Evolutionary conservation across 2,888 invertebrate genomes (phyloP).

Genomic region (Acrocyrtus sp.): DNA sequence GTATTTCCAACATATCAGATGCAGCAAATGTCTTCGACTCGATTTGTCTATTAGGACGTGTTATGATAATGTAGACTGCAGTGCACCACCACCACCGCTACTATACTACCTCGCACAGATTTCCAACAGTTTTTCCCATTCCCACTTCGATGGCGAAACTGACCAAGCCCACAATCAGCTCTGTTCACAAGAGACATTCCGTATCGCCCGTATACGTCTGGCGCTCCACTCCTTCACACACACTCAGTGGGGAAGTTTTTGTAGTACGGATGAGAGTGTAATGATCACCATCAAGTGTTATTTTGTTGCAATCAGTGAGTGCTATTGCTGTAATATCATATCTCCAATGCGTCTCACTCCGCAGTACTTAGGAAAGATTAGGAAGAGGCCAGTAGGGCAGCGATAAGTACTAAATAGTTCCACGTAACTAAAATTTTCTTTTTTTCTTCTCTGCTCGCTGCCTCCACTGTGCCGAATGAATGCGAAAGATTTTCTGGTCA

Average conservation of each 20-base stretch:
- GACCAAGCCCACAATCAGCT: no score
- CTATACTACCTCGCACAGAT: no score
- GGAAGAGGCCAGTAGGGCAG: slow-evolving; percentile 30
- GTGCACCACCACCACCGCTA: no score
- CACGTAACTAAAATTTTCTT: slow-evolving; percentile 24
- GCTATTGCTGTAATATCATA: slow-evolving; percentile 19
- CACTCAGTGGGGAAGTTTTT: no score
- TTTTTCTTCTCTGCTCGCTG: no score
- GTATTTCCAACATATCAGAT: no score
- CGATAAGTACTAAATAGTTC: slow-evolving; percentile 36
- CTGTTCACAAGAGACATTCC: no score
- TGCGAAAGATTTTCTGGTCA: slow-evolving; percentile 31
- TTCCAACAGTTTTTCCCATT: not conserved
- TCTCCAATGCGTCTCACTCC: slow-evolving; percentile 20
- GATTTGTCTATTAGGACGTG: slow-evolving; percentile 11
- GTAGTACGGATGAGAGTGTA: no score
- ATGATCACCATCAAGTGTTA: slow-evolving; percentile 30
- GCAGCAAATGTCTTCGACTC: slow-evolving; percentile 12
- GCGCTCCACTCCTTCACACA: no score
- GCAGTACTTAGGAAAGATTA: no score
- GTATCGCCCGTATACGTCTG: no score
- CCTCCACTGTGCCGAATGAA: slow-evolving; percentile 19
- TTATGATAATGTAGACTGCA: not conserved
- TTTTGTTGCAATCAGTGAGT: slow-evolving; percentile 17
- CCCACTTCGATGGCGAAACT: not conserved